A percentile compares a stretch with the other conserved stretches of the same genome.
Conservation (phyloP, 1,140 invertebrate genomes). For the Cataglyphis hispanica region DNA sequence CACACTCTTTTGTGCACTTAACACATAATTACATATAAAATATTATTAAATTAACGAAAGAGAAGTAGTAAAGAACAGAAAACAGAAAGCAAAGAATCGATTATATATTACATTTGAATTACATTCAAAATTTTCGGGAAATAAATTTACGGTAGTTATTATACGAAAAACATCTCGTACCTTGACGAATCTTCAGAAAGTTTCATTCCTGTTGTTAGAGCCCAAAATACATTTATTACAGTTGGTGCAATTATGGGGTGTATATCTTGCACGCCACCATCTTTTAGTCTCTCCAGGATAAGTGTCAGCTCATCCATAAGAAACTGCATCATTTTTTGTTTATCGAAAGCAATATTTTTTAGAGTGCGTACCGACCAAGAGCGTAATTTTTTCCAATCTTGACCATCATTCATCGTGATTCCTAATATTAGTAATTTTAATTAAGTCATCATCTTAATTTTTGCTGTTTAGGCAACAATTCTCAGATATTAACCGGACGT, state of each 20-base stretch:
- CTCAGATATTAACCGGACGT: neutral
- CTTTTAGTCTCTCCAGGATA: slow-evolving; percentile 86
- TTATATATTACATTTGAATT: neutral
- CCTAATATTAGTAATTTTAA: slow-evolving; percentile 82
- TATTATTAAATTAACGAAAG: too few relatives aligned
- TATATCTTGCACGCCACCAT: slow-evolving; percentile 82
- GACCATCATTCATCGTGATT: slow-evolving; percentile 92
- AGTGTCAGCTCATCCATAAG: slow-evolving; percentile 89
- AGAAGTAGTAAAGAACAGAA: too few relatives aligned
- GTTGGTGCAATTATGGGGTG: slow-evolving; percentile 87
- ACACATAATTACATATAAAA: too few relatives aligned
- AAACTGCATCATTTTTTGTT: slow-evolving; percentile 90
- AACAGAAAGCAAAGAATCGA: too few relatives aligned
- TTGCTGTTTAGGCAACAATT: neutral
- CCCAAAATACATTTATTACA: slow-evolving; percentile 93
- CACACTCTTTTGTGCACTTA: too few relatives aligned
- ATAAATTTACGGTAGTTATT: neutral
- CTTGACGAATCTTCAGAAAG: slow-evolving; percentile 78
- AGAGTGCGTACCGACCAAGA: slow-evolving; percentile 91
- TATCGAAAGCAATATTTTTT: slow-evolving; percentile 91
- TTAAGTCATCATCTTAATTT: neutral
- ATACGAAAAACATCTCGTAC: slow-evolving; percentile 62
- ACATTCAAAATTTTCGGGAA: neutral
- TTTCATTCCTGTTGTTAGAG: slow-evolving; percentile 89
- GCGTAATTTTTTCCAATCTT: slow-evolving; percentile 92